Evolutionary conservation across 2,113 vertebrate genomes (phyloP), one percentile per base, ranked within the genome.

Genomic region (Grallaria varia): DNA sequence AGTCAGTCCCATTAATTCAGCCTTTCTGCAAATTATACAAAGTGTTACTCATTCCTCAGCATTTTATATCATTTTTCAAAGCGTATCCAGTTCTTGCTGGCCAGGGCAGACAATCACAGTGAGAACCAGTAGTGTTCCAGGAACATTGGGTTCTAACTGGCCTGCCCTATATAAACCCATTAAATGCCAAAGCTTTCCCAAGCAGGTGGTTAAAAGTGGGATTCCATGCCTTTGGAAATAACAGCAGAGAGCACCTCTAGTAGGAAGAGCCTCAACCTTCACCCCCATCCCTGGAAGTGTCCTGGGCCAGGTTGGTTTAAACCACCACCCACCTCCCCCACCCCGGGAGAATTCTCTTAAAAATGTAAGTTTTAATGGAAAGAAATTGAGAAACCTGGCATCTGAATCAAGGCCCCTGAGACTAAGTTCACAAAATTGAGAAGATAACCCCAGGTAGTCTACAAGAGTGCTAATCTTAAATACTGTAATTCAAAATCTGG

Each of bases 31-130:
- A 72, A 89, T 87, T 22, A 64, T 16, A 12, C 2, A 8, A 44
- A 76, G 58, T 24, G 21, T 39, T 93, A 14, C 33, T 80, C 90
- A 93, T 93, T 94, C 71, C 58, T 96, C 95, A 96, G 84, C 82
- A 28, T 82, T 96, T 95, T 44, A 8, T 49, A 45, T 44, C 47
- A 42, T 83, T 93, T 89, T 67, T 84, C 75, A 78, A 24, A 62
- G 66, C 14, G 44, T 50, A 59, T 84, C 69, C 83, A 87, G 33
- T n/a, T 90, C 76, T 75, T 10, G 21, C 24, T 69, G 69, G 87
- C 64, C 81, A 96, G 96, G 87, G 53, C 81, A 95, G 60, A 88
- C 87, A 55, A 22, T 66, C 81, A 49, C 77, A 90, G 92, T 10
- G 52, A 96, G 90, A 69, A 31, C 21, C 68, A 94, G 52, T 9